Conservation (phyloP, 2,888 invertebrate genomes). For the Aleiodes alternator region DNA sequence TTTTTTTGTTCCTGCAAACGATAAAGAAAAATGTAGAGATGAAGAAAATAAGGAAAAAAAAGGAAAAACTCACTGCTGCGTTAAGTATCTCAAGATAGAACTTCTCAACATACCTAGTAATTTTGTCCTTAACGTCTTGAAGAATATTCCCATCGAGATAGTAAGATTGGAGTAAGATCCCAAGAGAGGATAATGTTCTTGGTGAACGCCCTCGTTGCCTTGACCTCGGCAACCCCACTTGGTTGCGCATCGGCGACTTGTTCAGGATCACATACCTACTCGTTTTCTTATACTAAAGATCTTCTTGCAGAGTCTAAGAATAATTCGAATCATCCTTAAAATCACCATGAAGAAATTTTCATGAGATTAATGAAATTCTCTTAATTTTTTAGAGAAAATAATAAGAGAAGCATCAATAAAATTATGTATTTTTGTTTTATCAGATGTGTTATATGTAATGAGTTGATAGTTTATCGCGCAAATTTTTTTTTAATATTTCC, state of each 20-base stretch:
- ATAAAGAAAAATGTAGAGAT: neutral
- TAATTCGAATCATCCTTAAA: slow-evolving; percentile 39
- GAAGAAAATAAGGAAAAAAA: neutral
- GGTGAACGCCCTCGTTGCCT: slow-evolving; percentile 67
- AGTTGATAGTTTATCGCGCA: slow-evolving; percentile 21
- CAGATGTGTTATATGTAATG: neutral
- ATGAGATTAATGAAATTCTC: slow-evolving; percentile 5
- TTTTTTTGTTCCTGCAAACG: neutral
- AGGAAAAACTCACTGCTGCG: neutral
- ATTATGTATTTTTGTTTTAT: slow-evolving; percentile 4
- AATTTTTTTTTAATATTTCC: neutral
- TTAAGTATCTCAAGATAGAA: slow-evolving; percentile 12
- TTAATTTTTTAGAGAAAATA: neutral
- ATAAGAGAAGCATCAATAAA: neutral
- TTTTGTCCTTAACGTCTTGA: slow-evolving; percentile 17
- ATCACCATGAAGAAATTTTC: neutral
- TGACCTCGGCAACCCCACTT: slow-evolving; percentile 64
- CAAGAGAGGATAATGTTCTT: slow-evolving; percentile 50
- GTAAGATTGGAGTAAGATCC: slow-evolving; percentile 32
- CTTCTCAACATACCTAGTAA: neutral
- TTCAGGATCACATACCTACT: slow-evolving; percentile 27
- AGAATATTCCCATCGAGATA: slow-evolving; percentile 31
- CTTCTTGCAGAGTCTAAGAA: slow-evolving; percentile 32
- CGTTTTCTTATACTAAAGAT: slow-evolving; percentile 33
- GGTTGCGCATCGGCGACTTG: slow-evolving; percentile 53